A percentile compares a stretch with the other conserved stretches of the same genome.
Evolutionary conservation across 2,888 invertebrate species (phyloP).

Genomic region (Panzeria rudis): DNA sequence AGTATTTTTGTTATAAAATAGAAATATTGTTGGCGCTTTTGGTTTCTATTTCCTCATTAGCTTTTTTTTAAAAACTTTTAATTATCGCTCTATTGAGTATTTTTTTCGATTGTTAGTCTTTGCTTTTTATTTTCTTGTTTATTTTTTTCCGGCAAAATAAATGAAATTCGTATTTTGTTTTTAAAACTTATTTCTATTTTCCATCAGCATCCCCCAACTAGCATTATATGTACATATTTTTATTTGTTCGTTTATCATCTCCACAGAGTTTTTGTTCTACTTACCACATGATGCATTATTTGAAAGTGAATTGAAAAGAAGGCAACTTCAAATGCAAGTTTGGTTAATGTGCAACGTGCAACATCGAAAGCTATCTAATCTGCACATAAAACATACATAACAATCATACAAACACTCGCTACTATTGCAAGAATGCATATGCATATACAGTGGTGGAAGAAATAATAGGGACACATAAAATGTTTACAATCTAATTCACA

Average conservation of each 20-base stretch:
- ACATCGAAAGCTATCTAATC: neutral
- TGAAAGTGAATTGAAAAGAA: constrained; percentile 17
- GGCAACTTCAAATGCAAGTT: constrained; percentile 17
- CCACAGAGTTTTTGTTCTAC: constrained; percentile 48
- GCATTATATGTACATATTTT: constrained; percentile 46
- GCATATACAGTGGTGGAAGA: too few relatives aligned
- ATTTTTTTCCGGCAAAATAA: constrained; percentile 16
- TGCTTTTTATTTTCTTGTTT: constrained; percentile 16
- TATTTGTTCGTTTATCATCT: constrained; percentile 44
- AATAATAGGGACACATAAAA: too few relatives aligned
- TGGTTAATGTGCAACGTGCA: constrained; percentile 29
- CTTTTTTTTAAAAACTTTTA: constrained; percentile 33
- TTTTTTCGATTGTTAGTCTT: constrained; percentile 40
- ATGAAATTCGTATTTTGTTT: constrained; percentile 37
- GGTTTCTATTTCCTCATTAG: constrained; percentile 41
- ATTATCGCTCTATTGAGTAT: constrained; percentile 58
- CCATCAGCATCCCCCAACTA: constrained; percentile 39
- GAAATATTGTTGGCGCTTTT: constrained; percentile 34
- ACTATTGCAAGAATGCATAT: neutral
- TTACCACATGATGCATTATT: constrained; percentile 66
- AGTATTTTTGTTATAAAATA: constrained; percentile 7
- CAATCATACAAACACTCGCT: neutral
- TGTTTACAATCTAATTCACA: too few relatives aligned
- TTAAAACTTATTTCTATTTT: constrained; percentile 18
- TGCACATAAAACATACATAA: neutral